Base-by-base conservation (phyloP, 1,140 invertebrate genomes). In the Drosophila tani region DNA sequence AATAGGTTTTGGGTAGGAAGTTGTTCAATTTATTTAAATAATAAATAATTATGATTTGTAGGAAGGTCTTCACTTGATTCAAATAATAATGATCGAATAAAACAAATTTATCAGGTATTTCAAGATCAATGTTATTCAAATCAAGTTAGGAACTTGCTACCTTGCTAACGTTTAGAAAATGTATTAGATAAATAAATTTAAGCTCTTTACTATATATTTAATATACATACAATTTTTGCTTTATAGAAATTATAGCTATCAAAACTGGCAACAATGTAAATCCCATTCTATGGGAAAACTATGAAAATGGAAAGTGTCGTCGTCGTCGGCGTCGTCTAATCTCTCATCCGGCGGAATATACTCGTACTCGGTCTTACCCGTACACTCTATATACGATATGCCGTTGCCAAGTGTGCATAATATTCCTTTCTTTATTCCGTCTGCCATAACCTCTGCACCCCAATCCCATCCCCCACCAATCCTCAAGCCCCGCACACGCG, bases 231-330 rank as follows among this genome's bases (percentile, higher is more conserved):
- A 29, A 29, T 6, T 6, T 5, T 29, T 29, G 27, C 27, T 29
- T 29, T 6, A 29, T 7, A 29, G 5, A 5, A 1, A 29, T 29
- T 7, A 29, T 6, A 29, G 27, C 6, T 29, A 29, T 29, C 6
- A 9, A 11, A 50, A 29, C 11, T 15, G 8, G 3, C 2, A 50
- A 53, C 17, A 45, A 62, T 32, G 0, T 19, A 17, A 58, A 5
- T 49, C 2, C 8, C 43, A 21, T 0, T 5, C n/a, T 7, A 6
- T 35, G 12, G 24, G 27, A 5, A 29, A 32, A 45, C 46, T 56
- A 17, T 56, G n/a, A 43, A 74, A 75, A 75, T 66, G 51, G 70
- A 75, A 75, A 75, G 73, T 75, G 41, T 15, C 24, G 15, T 14
- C 5, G 38, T 40, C 38, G 38, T 14, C 12, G 12, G 4, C 21